Base-by-base conservation (phyloP, 2,797 vertebrate species). In the Platyrinchus mystaceus region DNA sequence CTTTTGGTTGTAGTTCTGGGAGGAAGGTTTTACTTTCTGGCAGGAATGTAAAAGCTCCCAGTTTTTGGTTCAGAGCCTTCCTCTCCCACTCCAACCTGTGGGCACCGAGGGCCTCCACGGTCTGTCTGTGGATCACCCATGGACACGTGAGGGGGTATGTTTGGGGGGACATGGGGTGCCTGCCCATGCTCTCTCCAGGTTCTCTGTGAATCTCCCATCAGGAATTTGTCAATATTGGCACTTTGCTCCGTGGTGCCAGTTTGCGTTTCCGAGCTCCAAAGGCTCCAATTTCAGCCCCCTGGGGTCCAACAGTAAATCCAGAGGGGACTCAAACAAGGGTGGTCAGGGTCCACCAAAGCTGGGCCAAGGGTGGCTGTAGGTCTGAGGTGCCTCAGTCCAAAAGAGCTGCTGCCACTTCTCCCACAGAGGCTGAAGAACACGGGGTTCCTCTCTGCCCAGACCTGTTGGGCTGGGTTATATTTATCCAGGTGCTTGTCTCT, bases 401-500 rank as follows among this genome's bases (percentile, higher is more conserved):
- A 81, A 41, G 14, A 63, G 23, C 28, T 41, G 64, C 81, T 86
- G 47, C 50, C 4, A 1, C 58, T 66, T 66, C 68, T 68, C 44
- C 43, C 1, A 0, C 0, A 2, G 55, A 60, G 50, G 44, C 43
- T 85, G 62, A 66, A 56, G 39, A 71, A 49, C 27, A 1, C 12
- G 56, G 36, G 26, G 58, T 28, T 86, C 39, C n/a, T 43, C 83
- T 63, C 37, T 56, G 66, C 75, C 62, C 21, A 12, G 76, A 62
- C 69, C 67, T 66, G 82, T 27, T 71, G 77, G 59, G 68, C 62
- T 78, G 83, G 87, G 74, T 73, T 96, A 14, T 94, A 79, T 96
- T 96, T 94, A 85, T 73, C 15, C 76, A 84, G 77, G 90, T 92
- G 78, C 70, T 94, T 69, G 69, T 94, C 95, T 73, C 36, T 73